A percentile compares a stretch with the other conserved stretches of the same genome.
Evolutionary conservation across 2,797 vertebrate genomes (phyloP).

Genomic region (Halcyon smyrnensis): DNA sequence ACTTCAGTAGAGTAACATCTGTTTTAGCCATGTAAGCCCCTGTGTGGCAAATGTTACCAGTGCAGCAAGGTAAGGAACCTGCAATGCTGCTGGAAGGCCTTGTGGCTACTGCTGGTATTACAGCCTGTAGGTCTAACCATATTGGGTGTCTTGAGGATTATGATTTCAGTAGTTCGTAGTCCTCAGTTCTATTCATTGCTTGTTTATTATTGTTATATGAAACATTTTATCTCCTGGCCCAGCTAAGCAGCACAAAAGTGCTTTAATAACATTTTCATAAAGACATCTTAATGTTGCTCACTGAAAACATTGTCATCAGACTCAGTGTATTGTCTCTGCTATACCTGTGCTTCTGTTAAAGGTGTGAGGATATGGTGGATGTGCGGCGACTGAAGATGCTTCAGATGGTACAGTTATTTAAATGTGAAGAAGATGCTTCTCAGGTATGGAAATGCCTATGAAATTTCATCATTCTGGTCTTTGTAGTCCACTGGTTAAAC

Average conservation of each 20-base stretch:
- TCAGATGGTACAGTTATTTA: conserved; percentile 98
- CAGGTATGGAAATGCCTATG: conserved; percentile 81
- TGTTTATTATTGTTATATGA: not conserved
- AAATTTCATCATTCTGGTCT: not conserved
- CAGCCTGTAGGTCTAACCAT: not conserved
- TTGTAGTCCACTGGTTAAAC: not conserved
- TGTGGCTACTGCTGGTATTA: not conserved
- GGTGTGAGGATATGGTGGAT: conserved; percentile 99
- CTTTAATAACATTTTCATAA: not conserved
- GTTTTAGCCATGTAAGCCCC: not conserved
- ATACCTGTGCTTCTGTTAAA: conserved; percentile 28
- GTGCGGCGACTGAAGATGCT: conserved; percentile 97
- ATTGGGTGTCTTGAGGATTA: not conserved
- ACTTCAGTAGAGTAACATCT: not conserved
- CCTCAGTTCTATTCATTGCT: not conserved
- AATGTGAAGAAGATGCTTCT: conserved; percentile 97
- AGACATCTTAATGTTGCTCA: not conserved
- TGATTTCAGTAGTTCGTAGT: not conserved
- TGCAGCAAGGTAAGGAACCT: not conserved
- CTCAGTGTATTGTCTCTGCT: not conserved
- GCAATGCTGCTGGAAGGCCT: not conserved
- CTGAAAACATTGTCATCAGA: not conserved
- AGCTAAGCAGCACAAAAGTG: not conserved
- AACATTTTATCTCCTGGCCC: not conserved
- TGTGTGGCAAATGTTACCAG: not conserved